These are phyloP conservation scores for Drosophila baimaii DNA, from an alignment of 1,140 invertebrate species.

Conservation along the genomic window DNA sequence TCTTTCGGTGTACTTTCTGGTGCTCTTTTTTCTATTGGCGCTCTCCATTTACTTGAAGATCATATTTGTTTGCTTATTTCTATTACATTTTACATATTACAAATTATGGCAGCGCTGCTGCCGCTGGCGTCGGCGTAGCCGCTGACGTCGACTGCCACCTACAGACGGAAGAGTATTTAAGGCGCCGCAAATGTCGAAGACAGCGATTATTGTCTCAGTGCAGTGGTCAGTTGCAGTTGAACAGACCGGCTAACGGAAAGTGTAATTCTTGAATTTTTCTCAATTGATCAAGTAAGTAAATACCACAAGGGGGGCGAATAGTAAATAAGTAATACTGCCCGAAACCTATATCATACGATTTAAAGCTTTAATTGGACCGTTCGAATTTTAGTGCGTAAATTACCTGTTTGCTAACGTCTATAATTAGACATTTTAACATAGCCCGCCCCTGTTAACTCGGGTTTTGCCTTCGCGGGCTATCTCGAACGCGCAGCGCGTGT, in stretches of 20 bases:
- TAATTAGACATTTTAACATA: conserved; percentile 21
- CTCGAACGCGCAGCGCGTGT: conserved; percentile 22
- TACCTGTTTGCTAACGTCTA: conserved; percentile 25
- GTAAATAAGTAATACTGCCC: not conserved
- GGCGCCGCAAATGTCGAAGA: conserved; percentile 4
- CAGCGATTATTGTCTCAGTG: conserved; percentile 58
- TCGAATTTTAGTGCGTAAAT: not conserved
- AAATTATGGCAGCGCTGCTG: conserved; percentile 29
- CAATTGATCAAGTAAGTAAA: conserved; percentile 40
- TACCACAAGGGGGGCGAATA: no score
- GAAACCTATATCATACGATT: not conserved
- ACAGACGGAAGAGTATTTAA: conserved; percentile 47
- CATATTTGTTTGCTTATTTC: conserved; percentile 38
- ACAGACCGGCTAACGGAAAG: conserved; percentile 28
- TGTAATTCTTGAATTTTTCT: conserved; percentile 39
- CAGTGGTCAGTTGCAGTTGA: conserved; percentile 45
- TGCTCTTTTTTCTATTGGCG: conserved; percentile 10
- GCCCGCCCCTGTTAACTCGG: conserved; percentile 16
- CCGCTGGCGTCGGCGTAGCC: conserved; percentile 1
- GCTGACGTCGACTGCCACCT: conserved; percentile 23
- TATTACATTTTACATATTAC: conserved; percentile 48
- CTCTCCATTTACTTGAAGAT: conserved; percentile 39
- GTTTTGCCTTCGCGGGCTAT: conserved; percentile 10
- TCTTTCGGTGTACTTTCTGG: conserved; percentile 1
- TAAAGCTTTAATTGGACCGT: not conserved